These are phyloP conservation scores for Caretta caretta DNA, from an alignment of 2,113 vertebrate genomes.

Conservation along the genomic window DNA sequence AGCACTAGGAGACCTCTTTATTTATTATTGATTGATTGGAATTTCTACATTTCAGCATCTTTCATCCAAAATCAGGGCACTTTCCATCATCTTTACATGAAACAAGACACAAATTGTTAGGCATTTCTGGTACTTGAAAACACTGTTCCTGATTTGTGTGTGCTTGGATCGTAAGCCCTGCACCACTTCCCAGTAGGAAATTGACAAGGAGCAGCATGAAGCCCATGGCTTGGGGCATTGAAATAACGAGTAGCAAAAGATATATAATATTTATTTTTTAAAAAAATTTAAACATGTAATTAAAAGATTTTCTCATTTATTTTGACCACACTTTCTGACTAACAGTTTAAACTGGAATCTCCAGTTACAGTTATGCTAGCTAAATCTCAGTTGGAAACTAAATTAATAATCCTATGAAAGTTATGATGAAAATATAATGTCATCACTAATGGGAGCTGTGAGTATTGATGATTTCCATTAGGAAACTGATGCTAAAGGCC, in stretches of 20 bases:
- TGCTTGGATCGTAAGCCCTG: not conserved
- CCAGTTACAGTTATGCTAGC: not conserved
- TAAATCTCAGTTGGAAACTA: slow-evolving; percentile 18
- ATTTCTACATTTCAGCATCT: not conserved
- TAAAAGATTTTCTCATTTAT: not conserved
- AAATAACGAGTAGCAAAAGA: not conserved
- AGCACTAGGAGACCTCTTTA: not conserved
- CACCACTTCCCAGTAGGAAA: not conserved
- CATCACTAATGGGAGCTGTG: not conserved
- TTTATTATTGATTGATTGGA: rapidly evolving
- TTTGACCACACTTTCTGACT: not conserved
- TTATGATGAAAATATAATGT: not conserved
- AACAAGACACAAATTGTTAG: not conserved
- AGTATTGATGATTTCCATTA: not conserved
- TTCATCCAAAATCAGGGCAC: not conserved
- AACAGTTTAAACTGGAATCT: not conserved
- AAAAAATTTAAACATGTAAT: not conserved
- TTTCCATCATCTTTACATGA: not conserved
- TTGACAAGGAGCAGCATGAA: not conserved
- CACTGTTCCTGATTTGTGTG: not conserved
- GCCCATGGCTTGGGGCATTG: not conserved
- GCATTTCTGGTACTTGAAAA: not conserved
- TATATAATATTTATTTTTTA: not conserved
- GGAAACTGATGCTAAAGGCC: not conserved
- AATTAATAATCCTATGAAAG: not conserved